Percentiles rank a stretch among this genome's conserved stretches.
Evolutionary conservation across 2,797 vertebrate species (phyloP).

Genomic region (Mallotus villosus): DNA sequence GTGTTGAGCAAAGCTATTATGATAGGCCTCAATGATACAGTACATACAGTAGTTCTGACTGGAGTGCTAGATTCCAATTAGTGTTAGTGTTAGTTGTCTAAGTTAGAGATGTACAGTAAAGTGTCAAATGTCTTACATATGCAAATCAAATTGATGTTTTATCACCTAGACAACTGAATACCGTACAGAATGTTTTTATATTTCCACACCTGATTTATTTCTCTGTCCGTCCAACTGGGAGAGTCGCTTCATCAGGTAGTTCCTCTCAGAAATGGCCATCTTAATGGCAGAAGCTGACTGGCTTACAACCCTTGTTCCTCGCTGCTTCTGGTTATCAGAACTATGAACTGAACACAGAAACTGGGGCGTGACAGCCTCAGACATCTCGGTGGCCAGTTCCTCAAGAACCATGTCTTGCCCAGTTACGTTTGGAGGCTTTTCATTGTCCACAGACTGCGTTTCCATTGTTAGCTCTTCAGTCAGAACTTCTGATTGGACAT

Average conservation of each 20-base stretch:
- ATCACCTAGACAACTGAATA: background rate
- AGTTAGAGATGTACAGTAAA: background rate
- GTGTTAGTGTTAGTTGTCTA: too few relatives aligned
- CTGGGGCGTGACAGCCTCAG: background rate
- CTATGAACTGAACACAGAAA: background rate
- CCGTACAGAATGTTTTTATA: background rate
- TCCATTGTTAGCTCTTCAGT: background rate
- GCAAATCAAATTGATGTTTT: too few relatives aligned
- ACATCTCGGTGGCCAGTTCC: background rate
- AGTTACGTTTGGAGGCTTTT: background rate
- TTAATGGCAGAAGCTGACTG: constrained; percentile 1
- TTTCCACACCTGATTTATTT: constrained; percentile 6
- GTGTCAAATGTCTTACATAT: background rate
- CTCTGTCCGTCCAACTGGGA: background rate
- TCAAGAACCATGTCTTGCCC: background rate
- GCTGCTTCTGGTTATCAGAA: background rate
- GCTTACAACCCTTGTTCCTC: background rate
- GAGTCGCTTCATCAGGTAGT: constrained; percentile 12
- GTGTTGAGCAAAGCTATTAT: background rate
- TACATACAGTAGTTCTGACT: too few relatives aligned
- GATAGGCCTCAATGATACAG: background rate
- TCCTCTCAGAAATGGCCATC: constrained; percentile 3
- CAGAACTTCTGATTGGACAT: background rate
- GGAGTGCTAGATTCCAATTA: too few relatives aligned
- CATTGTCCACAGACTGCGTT: background rate